Base-by-base conservation (phyloP, 2,113 vertebrate species). In the Xerus inauris region DNA sequence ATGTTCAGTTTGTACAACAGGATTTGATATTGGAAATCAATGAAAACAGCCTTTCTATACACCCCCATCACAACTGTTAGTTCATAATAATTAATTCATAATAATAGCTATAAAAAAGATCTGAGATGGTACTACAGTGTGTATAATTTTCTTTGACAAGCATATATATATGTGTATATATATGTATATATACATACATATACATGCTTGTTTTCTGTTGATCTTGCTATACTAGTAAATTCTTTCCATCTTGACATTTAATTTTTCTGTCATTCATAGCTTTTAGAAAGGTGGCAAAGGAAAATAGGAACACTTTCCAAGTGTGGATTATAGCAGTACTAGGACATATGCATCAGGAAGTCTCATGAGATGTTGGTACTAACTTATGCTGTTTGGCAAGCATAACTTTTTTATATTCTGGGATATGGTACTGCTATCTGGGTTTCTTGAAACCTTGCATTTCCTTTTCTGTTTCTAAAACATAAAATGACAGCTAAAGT, bases 401-500 rank as follows among this genome's bases (percentile, higher is more conserved):
- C 12, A 6, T 77, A 38, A 65, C 8, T 62, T 30, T 30, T 73
- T 80, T 67, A 40, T 92, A 62, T 49, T 35, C 51, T 80, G 62
- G 47, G 76, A 38, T 73, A 19, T 67, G 72, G 64, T 87, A 12
- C 38, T 73, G 0, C 17, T 90, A 17, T 72, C 6, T 47, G 62
- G 3, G 14, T 81, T 77, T 76, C 75, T 76, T 28, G 3, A 72
- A 92, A 10, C 75, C 26, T 38, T 57, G 0, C 8, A 76, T 32
- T 86, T 38, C 92, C 30, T 65, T 62, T 0, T 87, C 35, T 84
- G 67, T 81, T 51, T 94, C 49, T 28, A 28, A 94, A 91, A 82
- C 22, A 51, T 19, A 84, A 96, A 89, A 10, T 77, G 84, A 87
- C 72, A 88, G n/a, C 10, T 87, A 86, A 96, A 96, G 57, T 93